Base-by-base conservation (phyloP, 1,140 invertebrate genomes). In the Riptortus pedestris region DNA sequence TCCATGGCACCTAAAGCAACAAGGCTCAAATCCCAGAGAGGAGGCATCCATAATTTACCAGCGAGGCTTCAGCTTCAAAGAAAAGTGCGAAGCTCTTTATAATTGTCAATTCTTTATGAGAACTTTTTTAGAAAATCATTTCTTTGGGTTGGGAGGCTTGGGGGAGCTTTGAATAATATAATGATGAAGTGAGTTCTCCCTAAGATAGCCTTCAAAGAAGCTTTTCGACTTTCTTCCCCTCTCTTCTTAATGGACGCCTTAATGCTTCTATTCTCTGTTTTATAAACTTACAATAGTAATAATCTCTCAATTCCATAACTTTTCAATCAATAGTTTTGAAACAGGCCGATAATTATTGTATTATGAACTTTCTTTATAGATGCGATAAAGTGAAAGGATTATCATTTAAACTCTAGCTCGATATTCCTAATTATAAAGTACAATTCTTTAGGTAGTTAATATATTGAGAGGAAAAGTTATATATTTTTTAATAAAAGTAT, bases 101-200 rank as follows among this genome's bases (percentile, higher is more conserved):
- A 47, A 47, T 47, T 47, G 45, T 47, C 45, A 47, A 47, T 47
- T 47, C 45, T 47, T 47, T 47, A 47, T 47, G 45, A 47, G 45
- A 47, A 47, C 4, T 47, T 47, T 20, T 47, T 47, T n/a, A 12
- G 45, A 47, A 47, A 47, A 47, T 47, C 22, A 47, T 47, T 47
- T 47, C 22, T 22, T 47, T 22, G 22, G 22, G 22, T 20, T 9
- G 45, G n/a, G 45, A 18, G 22, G 7, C 18, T 20, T 3, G 45
- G 16, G 16, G 45, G 9, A n/a, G 45, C 45, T 47, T 47, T 47
- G 45, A 47, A 47, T 47, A 47, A 47, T 47, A 47, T 47, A 47
- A 47, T 47, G 16, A 47, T 9, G 45, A 47, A 47, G 45, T 4
- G 18, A 47, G 45, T 47, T 47, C 45, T 47, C 22, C 22, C 3